Conservation (phyloP, 2,888 invertebrate genomes). For the Orthosia gracilis region DNA sequence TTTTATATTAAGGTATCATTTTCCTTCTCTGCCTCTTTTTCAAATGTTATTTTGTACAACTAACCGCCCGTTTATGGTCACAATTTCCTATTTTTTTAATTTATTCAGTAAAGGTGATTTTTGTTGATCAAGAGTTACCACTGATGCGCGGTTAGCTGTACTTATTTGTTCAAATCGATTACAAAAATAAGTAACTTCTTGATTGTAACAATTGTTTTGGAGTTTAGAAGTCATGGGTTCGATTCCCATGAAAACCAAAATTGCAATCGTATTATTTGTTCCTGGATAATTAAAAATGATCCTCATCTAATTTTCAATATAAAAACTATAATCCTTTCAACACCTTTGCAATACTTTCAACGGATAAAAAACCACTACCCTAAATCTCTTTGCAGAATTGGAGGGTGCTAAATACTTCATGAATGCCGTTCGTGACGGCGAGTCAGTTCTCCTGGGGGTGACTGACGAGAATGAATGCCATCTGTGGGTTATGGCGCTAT, state of each 20-base stretch:
- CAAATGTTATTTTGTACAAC: background rate
- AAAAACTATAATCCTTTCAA: conserved; percentile 14
- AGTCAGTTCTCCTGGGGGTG: conserved; percentile 98
- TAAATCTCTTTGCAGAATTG: conserved; percentile 91
- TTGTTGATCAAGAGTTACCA: background rate
- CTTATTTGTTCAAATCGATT: background rate
- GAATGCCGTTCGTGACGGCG: conserved; percentile 99
- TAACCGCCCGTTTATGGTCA: background rate
- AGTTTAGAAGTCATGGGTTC: conserved; percentile 5
- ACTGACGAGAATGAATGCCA: conserved; percentile 99
- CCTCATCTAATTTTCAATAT: background rate
- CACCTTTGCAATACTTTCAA: background rate
- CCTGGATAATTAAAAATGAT: background rate
- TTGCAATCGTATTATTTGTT: background rate
- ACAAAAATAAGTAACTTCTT: background rate
- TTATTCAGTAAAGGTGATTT: background rate
- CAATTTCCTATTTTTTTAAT: background rate
- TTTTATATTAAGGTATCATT: conserved; percentile 28
- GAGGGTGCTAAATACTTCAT: conserved; percentile 99
- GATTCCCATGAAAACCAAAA: background rate
- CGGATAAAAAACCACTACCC: conserved; percentile 43
- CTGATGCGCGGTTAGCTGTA: conserved; percentile 1
- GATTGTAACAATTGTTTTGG: background rate
- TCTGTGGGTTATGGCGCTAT: conserved; percentile 99
- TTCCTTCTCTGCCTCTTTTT: conserved; percentile 28